Conservation (phyloP, 2,888 invertebrate genomes). For the Neoaliturus tenellus region DNA sequence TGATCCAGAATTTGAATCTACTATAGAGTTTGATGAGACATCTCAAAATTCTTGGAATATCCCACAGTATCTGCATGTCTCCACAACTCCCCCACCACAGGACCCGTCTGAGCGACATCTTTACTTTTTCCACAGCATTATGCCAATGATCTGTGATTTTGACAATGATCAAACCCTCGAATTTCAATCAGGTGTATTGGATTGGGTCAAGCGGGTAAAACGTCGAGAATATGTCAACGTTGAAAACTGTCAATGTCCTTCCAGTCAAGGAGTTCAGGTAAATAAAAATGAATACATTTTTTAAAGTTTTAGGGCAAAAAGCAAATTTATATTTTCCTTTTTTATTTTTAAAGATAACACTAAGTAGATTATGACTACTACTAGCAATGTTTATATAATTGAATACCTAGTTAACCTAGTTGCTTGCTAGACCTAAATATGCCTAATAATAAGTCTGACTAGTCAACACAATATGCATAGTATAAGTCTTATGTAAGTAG, state of each 20-base stretch:
- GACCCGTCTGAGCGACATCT: neutral
- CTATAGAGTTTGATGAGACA: neutral
- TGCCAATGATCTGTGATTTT: constrained; percentile 29
- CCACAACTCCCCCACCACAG: neutral
- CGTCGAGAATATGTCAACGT: neutral
- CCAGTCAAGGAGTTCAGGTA: neutral
- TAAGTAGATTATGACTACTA: too few relatives aligned
- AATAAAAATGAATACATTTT: neutral
- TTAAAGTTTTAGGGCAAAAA: too few relatives aligned
- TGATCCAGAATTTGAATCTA: neutral
- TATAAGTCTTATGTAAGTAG: too few relatives aligned
- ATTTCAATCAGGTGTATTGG: neutral
- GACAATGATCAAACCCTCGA: neutral
- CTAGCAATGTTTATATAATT: too few relatives aligned
- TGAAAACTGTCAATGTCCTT: neutral
- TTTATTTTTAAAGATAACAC: too few relatives aligned
- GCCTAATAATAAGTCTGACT: too few relatives aligned
- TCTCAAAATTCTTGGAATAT: neutral
- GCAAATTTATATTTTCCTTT: too few relatives aligned
- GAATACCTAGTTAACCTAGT: too few relatives aligned
- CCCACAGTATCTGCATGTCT: neutral
- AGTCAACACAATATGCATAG: too few relatives aligned
- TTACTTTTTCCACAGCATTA: constrained; percentile 18
- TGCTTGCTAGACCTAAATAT: too few relatives aligned
- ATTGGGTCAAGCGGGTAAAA: constrained; percentile 8